phyloP scores from a whole-genome alignment of 1,140 invertebrate species.

The Akabosia matsudoensis region DNA sequence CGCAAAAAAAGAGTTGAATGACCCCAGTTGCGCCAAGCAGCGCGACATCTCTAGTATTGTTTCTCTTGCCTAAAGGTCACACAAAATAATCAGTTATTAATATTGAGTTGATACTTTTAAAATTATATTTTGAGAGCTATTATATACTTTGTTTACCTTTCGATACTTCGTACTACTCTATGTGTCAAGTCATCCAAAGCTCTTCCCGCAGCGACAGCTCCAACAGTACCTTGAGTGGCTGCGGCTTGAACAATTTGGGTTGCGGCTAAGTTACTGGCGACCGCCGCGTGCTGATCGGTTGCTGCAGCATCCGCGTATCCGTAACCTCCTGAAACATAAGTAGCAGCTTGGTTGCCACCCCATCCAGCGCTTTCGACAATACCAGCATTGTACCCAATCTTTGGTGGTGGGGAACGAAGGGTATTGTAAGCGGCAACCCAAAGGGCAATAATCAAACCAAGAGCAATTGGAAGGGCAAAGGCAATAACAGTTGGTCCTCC shows the following conservation, averaged over 20 bases:
- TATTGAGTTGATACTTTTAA: background rate
- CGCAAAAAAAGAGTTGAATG: background rate
- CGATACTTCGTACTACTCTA: constrained; percentile 30
- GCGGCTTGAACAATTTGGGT: background rate
- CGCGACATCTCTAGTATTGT: background rate
- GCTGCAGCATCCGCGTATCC: background rate
- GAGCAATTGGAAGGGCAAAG: constrained; percentile 30
- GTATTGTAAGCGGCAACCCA: constrained; percentile 36
- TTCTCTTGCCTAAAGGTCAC: background rate
- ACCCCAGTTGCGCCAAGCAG: background rate
- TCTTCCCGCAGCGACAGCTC: constrained; percentile 13
- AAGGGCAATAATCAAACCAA: constrained; percentile 27
- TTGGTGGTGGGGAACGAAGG: constrained; percentile 25
- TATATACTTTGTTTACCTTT: constrained; percentile 28
- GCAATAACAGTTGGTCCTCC: background rate
- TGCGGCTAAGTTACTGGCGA: background rate
- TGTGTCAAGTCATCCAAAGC: constrained; percentile 31
- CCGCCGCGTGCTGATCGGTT: background rate
- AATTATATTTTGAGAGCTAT: background rate
- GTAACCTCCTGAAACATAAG: background rate
- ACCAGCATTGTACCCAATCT: constrained; percentile 11
- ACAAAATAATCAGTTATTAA: background rate
- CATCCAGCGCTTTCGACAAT: constrained; percentile 8
- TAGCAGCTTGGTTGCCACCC: background rate
- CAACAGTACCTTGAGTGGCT: background rate